These are phyloP conservation scores for Gila orcuttii DNA, from an alignment of 2,113 vertebrate species.

Conservation along the genomic window DNA sequence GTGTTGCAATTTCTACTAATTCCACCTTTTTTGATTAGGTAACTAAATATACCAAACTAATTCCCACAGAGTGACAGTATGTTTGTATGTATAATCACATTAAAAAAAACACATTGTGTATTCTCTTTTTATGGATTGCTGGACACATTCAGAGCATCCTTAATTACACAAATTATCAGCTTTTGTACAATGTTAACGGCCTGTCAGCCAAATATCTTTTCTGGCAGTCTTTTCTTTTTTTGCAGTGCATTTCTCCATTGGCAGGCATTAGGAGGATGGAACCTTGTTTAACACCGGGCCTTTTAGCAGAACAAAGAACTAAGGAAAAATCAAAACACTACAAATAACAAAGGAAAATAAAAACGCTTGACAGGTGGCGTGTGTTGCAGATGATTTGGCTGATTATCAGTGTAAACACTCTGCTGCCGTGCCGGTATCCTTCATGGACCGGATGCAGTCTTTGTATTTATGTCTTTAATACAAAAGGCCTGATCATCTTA, in stretches of 20 bases:
- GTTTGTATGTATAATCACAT: not conserved
- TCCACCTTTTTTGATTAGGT: not conserved
- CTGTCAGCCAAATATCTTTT: slow-evolving; percentile 35
- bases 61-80: not conserved
- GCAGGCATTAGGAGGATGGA: slow-evolving; percentile 27
- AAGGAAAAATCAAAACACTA: slow-evolving; percentile 36
- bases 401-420: slow-evolving; percentile 65
- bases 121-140: not conserved
- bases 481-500: slow-evolving; percentile 68
- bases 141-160: not conserved
- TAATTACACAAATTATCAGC: slow-evolving; percentile 36
- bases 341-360: slow-evolving; percentile 44
- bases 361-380: slow-evolving; percentile 36
- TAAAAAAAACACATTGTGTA: not conserved
- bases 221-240: slow-evolving; percentile 24
- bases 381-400: slow-evolving; percentile 50
- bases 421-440: slow-evolving; percentile 55
- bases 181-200: slow-evolving; percentile 19
- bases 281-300: slow-evolving; percentile 20
- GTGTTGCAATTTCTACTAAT: too few species aligned
- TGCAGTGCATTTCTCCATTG: slow-evolving; percentile 13
- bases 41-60: not conserved
- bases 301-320: slow-evolving; percentile 22
- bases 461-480: slow-evolving; percentile 80
- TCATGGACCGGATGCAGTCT: slow-evolving; percentile 46